Conservation (phyloP, 2,113 vertebrate genomes). For the Hippocampus zosterae region DNA sequence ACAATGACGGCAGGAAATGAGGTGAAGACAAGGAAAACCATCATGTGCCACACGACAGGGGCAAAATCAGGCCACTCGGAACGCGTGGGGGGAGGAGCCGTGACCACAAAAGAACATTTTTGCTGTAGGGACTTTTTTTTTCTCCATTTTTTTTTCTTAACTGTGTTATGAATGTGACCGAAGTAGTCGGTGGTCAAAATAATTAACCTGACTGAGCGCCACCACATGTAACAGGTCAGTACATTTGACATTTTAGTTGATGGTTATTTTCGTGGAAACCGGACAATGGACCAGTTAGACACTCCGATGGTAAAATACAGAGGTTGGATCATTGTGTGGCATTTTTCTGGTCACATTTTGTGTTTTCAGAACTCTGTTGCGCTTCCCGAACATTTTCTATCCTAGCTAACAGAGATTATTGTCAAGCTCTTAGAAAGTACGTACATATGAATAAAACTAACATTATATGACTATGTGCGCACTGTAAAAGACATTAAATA, state of each 20-base stretch:
- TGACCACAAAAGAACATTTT: conserved; percentile 65
- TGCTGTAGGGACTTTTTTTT: conserved; percentile 77
- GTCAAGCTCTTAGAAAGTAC: neutral
- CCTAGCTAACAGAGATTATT: neutral
- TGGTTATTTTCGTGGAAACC: neutral
- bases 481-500: neutral
- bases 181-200: neutral
- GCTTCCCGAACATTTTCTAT: neutral
- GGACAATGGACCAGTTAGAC: neutral
- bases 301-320: neutral
- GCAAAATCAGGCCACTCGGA: conserved; percentile 76
- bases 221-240: neutral
- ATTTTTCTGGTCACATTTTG: neutral
- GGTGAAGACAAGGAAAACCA: conserved; percentile 76
- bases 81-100: conserved; percentile 41
- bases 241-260: neutral
- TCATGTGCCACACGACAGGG: conserved; percentile 68
- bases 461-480: neutral
- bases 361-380: neutral
- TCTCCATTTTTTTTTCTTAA: conserved; percentile 13
- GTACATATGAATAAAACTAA: neutral
- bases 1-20: conserved; percentile 60
- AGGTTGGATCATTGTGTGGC: neutral
- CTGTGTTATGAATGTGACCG: conserved; percentile 21
- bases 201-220: neutral